phyloP scores from a whole-genome alignment of 1,140 invertebrate genomes.

The Diabrotica undecimpunctata region DNA sequence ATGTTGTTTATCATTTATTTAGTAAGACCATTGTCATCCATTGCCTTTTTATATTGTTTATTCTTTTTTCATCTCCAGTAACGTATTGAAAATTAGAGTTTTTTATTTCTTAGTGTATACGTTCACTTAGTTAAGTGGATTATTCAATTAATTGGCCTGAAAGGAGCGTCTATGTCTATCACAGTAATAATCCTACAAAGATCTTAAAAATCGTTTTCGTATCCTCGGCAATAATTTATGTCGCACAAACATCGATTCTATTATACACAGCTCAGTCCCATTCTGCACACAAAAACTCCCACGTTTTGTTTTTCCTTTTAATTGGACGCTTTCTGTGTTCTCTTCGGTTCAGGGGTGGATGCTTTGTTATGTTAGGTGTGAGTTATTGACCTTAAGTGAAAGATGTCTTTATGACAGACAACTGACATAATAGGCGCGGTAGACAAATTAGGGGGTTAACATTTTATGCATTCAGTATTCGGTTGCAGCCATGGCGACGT shows the following conservation, averaged over 20 bases:
- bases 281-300: conserved; percentile 5
- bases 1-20: too few relatives aligned
- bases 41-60: too few relatives aligned
- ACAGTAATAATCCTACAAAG: too few relatives aligned
- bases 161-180: too few relatives aligned
- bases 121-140: too few relatives aligned
- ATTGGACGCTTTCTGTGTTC: conserved; percentile 13
- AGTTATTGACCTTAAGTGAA: conserved; percentile 16
- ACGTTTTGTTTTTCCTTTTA: conserved; percentile 19
- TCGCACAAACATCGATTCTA: neutral
- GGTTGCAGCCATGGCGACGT: conserved; percentile 6
- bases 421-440: conserved; percentile 16
- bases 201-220: too few relatives aligned
- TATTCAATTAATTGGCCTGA: too few relatives aligned
- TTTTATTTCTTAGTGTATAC: too few relatives aligned
- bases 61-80: too few relatives aligned
- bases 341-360: conserved; percentile 2
- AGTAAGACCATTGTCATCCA: too few relatives aligned
- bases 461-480: conserved; percentile 5
- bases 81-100: too few relatives aligned
- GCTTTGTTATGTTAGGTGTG: conserved; percentile 18
- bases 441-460: conserved; percentile 14
- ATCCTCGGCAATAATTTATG: too few relatives aligned
- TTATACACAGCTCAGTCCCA: neutral
- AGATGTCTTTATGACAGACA: conserved; percentile 20